Base-by-base conservation (phyloP, 2,888 invertebrate species). In the Noctua janthina region DNA sequence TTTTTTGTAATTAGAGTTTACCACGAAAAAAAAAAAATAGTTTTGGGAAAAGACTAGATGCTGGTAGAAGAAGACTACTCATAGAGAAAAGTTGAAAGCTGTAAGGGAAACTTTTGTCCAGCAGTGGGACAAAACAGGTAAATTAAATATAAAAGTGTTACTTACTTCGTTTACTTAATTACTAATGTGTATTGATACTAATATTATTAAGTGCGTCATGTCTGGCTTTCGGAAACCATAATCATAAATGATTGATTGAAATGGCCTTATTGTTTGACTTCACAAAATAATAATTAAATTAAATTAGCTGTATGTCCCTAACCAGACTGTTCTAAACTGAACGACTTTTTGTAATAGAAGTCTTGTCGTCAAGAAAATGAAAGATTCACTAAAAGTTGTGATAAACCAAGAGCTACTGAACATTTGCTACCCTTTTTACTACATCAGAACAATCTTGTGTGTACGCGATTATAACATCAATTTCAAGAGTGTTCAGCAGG, bases 361-460 rank as follows among this genome's bases (percentile, higher is more conserved):
- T 54, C 8, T 54, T 8, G 7, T 54, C 51, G 51, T 20, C 54
- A 54, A 54, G 1, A 59, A 59, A 59, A 59, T 59, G n/a, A 11
- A 11, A 59, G 15, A 62, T 62, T 62, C 10, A 23, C n/a, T 29
- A 67, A 29, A 29, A 29, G 10, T 59, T n/a, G 49, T 39, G 39
- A 11, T 79, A 11, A 56, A 71, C 13, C 23, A 59, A 23, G 56
- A 59, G n/a, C n/a, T 56, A 23, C 56, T 79, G 6, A 56, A 46
- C 17, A 17, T 79, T 56, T 66, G 56, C 23, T 79, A 79, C 17
- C 80, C 80, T 23, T 71, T 79, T 39, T 71, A 79, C 46, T 54
- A 17, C 6, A 39, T 79, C 11, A 79, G 20, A 66, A 56, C 80
- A 7, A 79, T 79, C 1, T 66, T 79, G 17, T 71, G 79, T 56